Evolutionary conservation across 1,140 invertebrate genomes (phyloP).

Genomic region (Cryptotermes secundus): DNA sequence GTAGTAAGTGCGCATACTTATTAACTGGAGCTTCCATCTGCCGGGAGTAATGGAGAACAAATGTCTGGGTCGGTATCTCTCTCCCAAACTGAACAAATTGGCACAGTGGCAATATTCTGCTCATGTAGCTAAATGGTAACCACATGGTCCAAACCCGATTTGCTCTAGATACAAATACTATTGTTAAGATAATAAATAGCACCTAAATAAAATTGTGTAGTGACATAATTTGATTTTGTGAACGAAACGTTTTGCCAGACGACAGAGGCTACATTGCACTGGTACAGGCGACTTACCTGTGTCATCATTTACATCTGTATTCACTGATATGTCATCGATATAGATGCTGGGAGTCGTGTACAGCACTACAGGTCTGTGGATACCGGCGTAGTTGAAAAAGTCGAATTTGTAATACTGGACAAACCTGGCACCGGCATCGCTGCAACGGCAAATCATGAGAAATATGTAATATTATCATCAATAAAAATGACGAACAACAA

Average conservation of each 20-base stretch:
- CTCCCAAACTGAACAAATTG: too few relatives aligned
- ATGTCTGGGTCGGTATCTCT: too few relatives aligned
- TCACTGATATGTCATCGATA: slow-evolving; percentile 54
- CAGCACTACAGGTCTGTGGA: slow-evolving; percentile 58
- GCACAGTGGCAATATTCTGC: too few relatives aligned
- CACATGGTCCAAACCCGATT: too few relatives aligned
- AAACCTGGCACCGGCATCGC: slow-evolving; percentile 51
- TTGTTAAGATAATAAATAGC: too few relatives aligned
- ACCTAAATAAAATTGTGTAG: not conserved
- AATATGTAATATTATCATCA: not conserved
- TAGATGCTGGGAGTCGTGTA: slow-evolving; percentile 53
- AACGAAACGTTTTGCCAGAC: too few relatives aligned
- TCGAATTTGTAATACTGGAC: slow-evolving; percentile 53
- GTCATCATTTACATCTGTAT: slow-evolving; percentile 43
- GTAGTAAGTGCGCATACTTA: too few relatives aligned
- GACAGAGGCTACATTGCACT: not conserved
- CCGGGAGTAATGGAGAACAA: too few relatives aligned
- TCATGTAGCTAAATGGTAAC: too few relatives aligned
- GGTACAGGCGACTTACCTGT: not conserved
- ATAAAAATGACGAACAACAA: not conserved
- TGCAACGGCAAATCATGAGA: slow-evolving; percentile 42
- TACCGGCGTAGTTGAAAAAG: slow-evolving; percentile 68
- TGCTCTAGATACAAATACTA: too few relatives aligned
- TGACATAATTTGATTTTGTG: not conserved
- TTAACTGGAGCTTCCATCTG: too few relatives aligned